Evolutionary conservation across 2,113 vertebrate species (phyloP), one percentile per base, ranked within the genome.

Genomic region (Nycticorax nycticorax): DNA sequence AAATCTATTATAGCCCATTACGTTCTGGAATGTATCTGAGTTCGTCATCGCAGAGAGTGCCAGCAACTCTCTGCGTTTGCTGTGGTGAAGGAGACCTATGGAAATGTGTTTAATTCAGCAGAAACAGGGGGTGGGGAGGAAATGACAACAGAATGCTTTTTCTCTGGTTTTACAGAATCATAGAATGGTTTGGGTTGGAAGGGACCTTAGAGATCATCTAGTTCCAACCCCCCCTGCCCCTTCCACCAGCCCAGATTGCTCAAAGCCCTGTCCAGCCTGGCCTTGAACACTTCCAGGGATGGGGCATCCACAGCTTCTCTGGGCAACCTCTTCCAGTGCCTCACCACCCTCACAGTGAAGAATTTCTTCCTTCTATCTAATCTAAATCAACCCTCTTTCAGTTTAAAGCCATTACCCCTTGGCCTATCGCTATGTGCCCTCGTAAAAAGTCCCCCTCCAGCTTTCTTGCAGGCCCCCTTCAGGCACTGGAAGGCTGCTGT

Each of bases 1-100:
- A 97, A 93, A 91, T 92, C 91, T 20, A 87, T 93, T 75, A 4
- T 3, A 82, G 80, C 28, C 89, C 91, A 92, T 79, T 85, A 87
- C 3, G 73, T 35, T 47, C 86, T 92, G 92, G 96, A 93, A 87
- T 10, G 62, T 8, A 7, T 78, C 92, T 48, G 43, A 84, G 84
- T 8, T 43, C 69, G 5, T 41, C 68, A 18, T 14, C 0, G 1
- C 3, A 12, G 72, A 23, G 71, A 83, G 67, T 2, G 66, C 85
- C 72, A 45, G 66, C 17, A 37, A 11, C 55, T 37, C 62, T 10
- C 56, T 50, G 76, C 21, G 0, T n/a, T 35, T 57, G 57, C 63
- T 60, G 59, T 8, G 15, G 45, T 1, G 28, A 4, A 33, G 77
- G 66, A 88, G 87, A 69, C 35, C 39, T 5, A 8, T 13, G 66